Evolutionary conservation across 2,113 vertebrate species (phyloP).

Genomic region (Tretioscincus oriximinensis): DNA sequence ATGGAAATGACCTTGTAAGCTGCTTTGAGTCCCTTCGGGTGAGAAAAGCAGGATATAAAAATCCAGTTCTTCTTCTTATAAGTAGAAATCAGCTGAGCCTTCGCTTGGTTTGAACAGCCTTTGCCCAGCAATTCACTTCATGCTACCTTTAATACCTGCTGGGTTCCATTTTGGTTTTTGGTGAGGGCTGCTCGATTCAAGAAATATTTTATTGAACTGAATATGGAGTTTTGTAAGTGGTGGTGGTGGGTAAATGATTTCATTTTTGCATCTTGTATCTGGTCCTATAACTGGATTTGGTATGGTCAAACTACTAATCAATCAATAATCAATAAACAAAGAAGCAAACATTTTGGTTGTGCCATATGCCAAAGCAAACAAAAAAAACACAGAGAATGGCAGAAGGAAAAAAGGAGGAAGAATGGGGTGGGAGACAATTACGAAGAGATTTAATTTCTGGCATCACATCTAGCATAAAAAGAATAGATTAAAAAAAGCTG

Average conservation of each 20-base stretch:
- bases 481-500: neutral
- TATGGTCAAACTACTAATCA: too few relatives aligned
- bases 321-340: too few relatives aligned
- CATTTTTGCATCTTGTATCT: too few relatives aligned
- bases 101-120: neutral
- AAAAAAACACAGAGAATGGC: neutral
- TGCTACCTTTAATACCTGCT: neutral
- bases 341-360: neutral
- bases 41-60: too few relatives aligned
- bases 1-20: too few relatives aligned
- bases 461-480: neutral
- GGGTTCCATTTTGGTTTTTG: neutral
- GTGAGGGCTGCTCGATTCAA: too few relatives aligned
- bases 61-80: too few relatives aligned
- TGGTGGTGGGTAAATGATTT: too few relatives aligned
- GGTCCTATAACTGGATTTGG: too few relatives aligned
- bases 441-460: neutral
- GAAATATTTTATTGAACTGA: too few relatives aligned
- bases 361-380: neutral
- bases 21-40: too few relatives aligned
- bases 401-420: neutral
- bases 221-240: too few relatives aligned
- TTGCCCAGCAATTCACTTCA: neutral
- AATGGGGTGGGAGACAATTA: neutral
- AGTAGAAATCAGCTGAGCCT: neutral